Evolutionary conservation across 2,888 invertebrate species (phyloP), one percentile per base, ranked within the genome.

Genomic region (Epirrita christyi): DNA sequence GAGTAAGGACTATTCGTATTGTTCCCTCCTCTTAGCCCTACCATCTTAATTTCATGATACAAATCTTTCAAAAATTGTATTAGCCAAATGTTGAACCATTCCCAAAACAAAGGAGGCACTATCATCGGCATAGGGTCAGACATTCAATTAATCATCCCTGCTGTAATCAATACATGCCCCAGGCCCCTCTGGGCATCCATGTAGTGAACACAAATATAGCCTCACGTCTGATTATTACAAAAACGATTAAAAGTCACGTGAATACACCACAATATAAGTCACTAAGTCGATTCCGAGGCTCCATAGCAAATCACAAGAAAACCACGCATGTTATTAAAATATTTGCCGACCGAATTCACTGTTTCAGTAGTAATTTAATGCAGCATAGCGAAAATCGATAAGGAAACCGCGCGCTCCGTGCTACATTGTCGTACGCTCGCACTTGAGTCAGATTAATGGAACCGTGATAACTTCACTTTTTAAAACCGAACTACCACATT

Each of bases 321-420:
- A 75, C 70, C 77, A 77, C 71, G 68, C 84, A 85, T 85, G 70
- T 73, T 80, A 76, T 69, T 78, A 71, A 21, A 78, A 76, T 78
- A 75, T 81, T 82, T 82, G 81, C 81, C 80, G 75, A 77, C 83
- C 85, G 81, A 83, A 85, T 81, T 83, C 86, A 86, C 86, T 77
- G 81, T 85, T 84, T 81, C 78, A 84, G 83, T 80, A 80, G 83
- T 85, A 82, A 84, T 85, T 85, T 87, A 86, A 88, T 90, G 88
- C 91, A 86, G 91, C 86, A 87, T 84, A 81, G 84, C 85, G 88
- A 91, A 90, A 91, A 91, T 91, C 91, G 88, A 91, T 91, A 91
- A 86, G 85, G 84, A 85, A 86, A 85, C 86, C 78, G 81, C 85
- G 84, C 84, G 85, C 80, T 83, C 83, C 84, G 83, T 83, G 83